phyloP scores from a whole-genome alignment of 2,113 vertebrate genomes.

The Erythrocercus mccallii region DNA sequence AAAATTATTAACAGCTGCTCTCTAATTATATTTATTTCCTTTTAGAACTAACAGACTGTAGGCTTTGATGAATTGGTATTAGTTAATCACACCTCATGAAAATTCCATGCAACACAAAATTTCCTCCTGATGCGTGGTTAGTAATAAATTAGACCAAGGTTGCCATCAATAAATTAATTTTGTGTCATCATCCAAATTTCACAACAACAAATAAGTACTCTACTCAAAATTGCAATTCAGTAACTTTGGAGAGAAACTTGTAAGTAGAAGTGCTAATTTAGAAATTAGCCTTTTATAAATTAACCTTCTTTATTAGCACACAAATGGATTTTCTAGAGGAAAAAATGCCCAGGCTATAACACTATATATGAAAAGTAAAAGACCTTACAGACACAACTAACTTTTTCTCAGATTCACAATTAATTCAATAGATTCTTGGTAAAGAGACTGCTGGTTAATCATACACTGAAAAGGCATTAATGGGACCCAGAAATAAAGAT shows the following conservation, averaged over 20 bases:
- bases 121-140: background rate
- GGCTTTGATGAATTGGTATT: background rate
- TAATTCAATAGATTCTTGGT: background rate
- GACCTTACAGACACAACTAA: background rate
- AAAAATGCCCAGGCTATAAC: background rate
- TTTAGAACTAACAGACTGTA: background rate
- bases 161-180: background rate
- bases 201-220: background rate
- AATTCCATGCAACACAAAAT: background rate
- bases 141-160: background rate
- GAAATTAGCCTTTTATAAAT: background rate
- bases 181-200: background rate
- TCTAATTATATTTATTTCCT: background rate
- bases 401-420: background rate
- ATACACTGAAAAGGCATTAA: background rate
- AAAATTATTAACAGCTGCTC: background rate
- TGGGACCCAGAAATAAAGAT: background rate
- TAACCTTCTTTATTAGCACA: background rate
- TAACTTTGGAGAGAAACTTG: background rate
- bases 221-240: background rate
- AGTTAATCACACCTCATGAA: background rate
- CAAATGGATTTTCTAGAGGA: background rate
- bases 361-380: background rate
- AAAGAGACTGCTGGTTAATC: background rate
- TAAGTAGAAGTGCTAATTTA: background rate